Base-by-base conservation (phyloP, 2,888 invertebrate genomes). In the Sphaerophoria rueppellii region DNA sequence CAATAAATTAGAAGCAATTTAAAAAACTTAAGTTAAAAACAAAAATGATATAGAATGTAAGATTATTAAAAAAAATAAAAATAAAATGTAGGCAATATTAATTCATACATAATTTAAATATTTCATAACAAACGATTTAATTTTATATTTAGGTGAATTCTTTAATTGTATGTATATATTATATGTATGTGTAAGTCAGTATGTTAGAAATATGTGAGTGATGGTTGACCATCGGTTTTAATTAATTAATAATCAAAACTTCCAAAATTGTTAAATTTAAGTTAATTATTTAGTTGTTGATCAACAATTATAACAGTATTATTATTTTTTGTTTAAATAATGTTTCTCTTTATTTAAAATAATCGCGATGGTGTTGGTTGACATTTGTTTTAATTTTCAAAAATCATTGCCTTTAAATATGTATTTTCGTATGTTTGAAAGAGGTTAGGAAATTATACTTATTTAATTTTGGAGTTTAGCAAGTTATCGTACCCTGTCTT, bases 121-220 rank as follows among this genome's bases (percentile, higher is more conserved):
- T 43, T 57, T 57, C 48, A 48, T n/a, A 16, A 52, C 60, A 35
- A 32, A 43, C 54, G 46, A 60, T 75, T 69, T 52, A 72, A n/a
- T 60, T 32, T 72, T 16, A 67, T 65, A 65, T 79, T 75, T 79
- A 83, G 74, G 71, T 75, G 52, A 79, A 78, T 69, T 80, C 79
- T 83, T 83, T 83, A 80, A 80, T 72, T 72, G 83, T 83, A 83
- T 83, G 83, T 83, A 83, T 83, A 76, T 81, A 81, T 67, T 79
- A 73, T 82, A 63, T 76, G 55, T 67, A 81, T 75, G 9, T 43
- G 9, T 43, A 43, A 6, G 61, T 80, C 69, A 75, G 71, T 75
- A 50, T 37, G n/a, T n/a, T n/a, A 12, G 71, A 63, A 43, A 69
- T 55, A 35, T 81, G 40, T 65, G 7, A 77, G 69, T 73, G 60